phyloP scores from a whole-genome alignment of 30 jellyfish, hydroid and myxozoan genomes.

The Aurelia coerulea region DNA sequence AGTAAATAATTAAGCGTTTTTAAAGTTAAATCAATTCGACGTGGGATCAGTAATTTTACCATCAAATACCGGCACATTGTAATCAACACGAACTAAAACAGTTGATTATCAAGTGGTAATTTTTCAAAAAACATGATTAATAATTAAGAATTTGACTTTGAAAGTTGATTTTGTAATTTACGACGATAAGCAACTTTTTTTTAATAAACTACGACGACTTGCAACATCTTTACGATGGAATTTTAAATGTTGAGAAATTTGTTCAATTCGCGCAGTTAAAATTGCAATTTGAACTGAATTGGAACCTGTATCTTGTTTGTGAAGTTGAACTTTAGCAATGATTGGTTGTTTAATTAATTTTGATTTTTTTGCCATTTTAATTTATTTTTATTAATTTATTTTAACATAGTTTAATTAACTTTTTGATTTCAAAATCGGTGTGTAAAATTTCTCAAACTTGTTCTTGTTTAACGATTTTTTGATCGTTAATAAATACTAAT shows the following conservation, averaged over 20 bases:
- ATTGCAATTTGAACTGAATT: no score
- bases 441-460: neutral
- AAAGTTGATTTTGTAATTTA: neutral
- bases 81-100: neutral
- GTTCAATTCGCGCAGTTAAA: no score
- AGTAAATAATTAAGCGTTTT: no score
- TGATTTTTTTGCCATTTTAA: neutral
- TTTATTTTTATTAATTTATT: no score
- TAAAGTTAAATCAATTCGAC: no score
- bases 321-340: no score
- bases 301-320: no score
- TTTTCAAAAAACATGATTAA: neutral
- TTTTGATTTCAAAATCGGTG: neutral
- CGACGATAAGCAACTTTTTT: constrained; percentile 1
- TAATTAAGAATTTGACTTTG: no score
- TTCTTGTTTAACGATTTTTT: neutral
- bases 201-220: constrained; percentile 1
- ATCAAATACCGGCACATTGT: neutral
- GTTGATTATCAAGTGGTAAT: neutral
- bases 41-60: constrained; percentile 4
- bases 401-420: neutral
- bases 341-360: no score
- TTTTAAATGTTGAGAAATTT: no score
- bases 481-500: neutral
- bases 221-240: no score